phyloP scores from a whole-genome alignment of 2,113 vertebrate species.

The Petroica traversi region DNA sequence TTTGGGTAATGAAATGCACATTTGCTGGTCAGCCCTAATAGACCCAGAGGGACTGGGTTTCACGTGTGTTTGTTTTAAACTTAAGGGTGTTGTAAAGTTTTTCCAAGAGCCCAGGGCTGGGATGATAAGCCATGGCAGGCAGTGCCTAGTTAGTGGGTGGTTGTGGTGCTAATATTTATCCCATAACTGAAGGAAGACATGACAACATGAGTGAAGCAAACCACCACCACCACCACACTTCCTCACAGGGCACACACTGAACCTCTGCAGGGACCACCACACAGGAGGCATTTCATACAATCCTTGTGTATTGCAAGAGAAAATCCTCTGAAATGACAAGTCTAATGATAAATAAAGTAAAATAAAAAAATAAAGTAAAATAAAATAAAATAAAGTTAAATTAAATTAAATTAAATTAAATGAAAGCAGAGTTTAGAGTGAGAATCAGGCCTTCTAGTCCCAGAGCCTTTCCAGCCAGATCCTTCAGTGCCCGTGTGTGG shows the following conservation, averaged over 20 bases:
- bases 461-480: neutral
- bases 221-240: neutral
- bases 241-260: neutral
- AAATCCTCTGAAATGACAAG: neutral
- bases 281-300: neutral
- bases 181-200: slow-evolving; percentile 37
- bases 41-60: slow-evolving; percentile 24
- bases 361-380: rapidly evolving
- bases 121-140: slow-evolving; percentile 42
- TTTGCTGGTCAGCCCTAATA: slow-evolving; percentile 53
- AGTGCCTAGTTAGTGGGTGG: slow-evolving; percentile 32
- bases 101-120: neutral
- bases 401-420: no score
- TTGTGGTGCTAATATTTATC: slow-evolving; percentile 45
- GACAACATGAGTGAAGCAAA: slow-evolving; percentile 23
- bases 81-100: slow-evolving; percentile 29
- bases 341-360: no score
- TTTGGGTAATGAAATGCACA: slow-evolving; percentile 49
- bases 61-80: slow-evolving; percentile 32
- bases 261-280: slow-evolving; percentile 4
- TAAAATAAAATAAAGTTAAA: no score
- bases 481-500: rapidly evolving
- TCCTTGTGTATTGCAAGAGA: neutral
- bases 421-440: neutral
- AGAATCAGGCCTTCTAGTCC: neutral